Evolutionary conservation across 2,888 invertebrate species (phyloP), one percentile per base, ranked within the genome.

Genomic region (Machimus rusticus): DNA sequence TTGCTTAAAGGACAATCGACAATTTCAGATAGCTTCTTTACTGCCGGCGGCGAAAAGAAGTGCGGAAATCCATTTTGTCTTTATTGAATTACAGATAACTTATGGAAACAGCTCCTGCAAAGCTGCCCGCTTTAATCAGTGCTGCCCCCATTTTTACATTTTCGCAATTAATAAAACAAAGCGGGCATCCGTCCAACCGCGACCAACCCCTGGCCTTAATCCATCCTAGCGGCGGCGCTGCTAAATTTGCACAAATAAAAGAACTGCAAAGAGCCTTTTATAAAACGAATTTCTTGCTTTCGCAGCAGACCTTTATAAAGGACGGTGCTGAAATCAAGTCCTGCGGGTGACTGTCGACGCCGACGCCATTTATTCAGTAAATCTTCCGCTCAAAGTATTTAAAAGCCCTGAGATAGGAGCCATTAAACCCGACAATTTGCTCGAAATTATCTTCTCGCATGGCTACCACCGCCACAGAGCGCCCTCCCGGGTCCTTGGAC

Each of bases 381-480:
- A 43, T 39, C 43, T 43, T 78, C 43, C 23, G 23, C 23, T 78
- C 23, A 37, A 34, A 78, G 78, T 78, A 23, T 23, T 78, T 78
- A 39, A 78, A 78, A 43, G 43, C 78, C 43, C 43, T 12, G 78
- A 78, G 37, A 34, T 78, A 78, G 78, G 23, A 39, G 8, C 78
- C 43, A 78, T 78, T 43, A 78, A 78, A 78, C 23, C 46, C 37
- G 78, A 78, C 78, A 78, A 78, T 78, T 78, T 78, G 78, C 43
- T 39, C 46, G 43, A 19, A 78, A 78, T 78, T 78, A 78, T 78
- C 78, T 78, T 78, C 78, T 78, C 78, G 78, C 78, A 78, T 43
- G 19, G 39, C 39, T 14, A 76, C n/a, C 34, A 12, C 14, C 34
- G 16, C 16, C 34, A n/a, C 74, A 34, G 74, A 34, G 74, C 16